Conservation (phyloP, 2,113 vertebrate species). For the Glareola pratincola region DNA sequence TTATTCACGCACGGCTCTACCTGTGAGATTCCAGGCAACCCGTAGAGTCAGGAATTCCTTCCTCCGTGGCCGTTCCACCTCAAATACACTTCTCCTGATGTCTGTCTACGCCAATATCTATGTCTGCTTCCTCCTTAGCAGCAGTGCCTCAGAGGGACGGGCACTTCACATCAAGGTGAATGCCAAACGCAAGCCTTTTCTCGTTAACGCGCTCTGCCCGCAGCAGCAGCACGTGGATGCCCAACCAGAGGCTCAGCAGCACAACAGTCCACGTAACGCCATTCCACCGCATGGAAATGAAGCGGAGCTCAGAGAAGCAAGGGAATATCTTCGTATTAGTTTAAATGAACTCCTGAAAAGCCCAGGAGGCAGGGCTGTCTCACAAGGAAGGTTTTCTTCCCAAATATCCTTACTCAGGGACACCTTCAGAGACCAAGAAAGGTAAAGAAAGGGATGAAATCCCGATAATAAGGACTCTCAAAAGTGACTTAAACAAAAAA, state of each 20-base stretch:
- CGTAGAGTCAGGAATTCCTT: not conserved
- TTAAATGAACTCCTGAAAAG: not conserved
- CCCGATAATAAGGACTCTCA: not conserved
- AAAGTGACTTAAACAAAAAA: not conserved
- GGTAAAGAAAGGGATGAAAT: not conserved
- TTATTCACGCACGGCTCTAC: not conserved
- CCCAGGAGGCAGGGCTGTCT: not conserved
- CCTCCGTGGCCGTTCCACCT: not conserved
- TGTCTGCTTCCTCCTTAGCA: not conserved
- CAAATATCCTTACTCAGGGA: not conserved
- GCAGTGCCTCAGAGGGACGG: not conserved
- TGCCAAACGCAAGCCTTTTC: not conserved
- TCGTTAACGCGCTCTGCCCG: not conserved
- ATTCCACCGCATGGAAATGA: not conserved
- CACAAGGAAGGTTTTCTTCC: not conserved
- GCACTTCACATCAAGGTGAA: not conserved
- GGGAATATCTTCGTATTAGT: fast-evolving
- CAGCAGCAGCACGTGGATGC: not conserved
- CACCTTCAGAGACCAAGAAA: not conserved
- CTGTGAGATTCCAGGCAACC: not conserved
- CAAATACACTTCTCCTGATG: not conserved
- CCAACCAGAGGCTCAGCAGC: not conserved
- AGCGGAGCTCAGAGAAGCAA: not conserved
- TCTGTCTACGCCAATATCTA: not conserved
- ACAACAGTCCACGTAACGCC: fast-evolving